Evolutionary conservation across 2,113 vertebrate species (phyloP), one percentile per base, ranked within the genome.

Genomic region (Cromileptes altivelis): DNA sequence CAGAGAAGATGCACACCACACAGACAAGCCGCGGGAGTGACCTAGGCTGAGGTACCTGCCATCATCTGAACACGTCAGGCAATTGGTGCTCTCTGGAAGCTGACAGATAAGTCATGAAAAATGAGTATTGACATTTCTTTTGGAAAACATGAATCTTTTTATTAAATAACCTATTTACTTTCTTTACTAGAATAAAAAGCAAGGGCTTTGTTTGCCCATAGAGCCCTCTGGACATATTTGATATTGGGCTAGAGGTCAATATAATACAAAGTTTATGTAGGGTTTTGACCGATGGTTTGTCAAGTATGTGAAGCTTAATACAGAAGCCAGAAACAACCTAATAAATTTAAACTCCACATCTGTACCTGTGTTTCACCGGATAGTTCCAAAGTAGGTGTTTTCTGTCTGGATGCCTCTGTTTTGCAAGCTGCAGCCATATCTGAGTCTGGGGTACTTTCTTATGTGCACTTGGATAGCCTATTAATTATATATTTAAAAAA

Each of bases 21-120:
- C 94, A 50, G 93, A 91, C 78, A 98, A 89, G 53, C 97, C 97
- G 27, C 49, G 3, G 0, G 92, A 89, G 75, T 94, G 90, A 64
- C 97, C 97, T 0, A 96, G 70, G 85, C 96, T 94, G 52, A 98
- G 42, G 50, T 94, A 95, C 42, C 92, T 82, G 68, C 95, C 95
- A 10, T 96, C 96, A 0, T 83, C 92, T 0, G 94, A 91, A 67
- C 94, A 75, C 3, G 93, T 85, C 67, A 98, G 81, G 70, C 97
- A 97, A 65, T 92, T 96, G 56, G 95, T 93, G 49, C 64, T 94
- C 82, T 88, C 90, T 75, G 91, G 85, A 88, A 97, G 90, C 97
- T 98, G 89, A 37, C 0, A 1, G 23, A 71, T 7, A 56, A 55
- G 19, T 21, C 23, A 78, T 2, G 63, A 47, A 63, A 75, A 25